Base-by-base conservation (phyloP, 2,113 vertebrate species). In the Leptosomus discolor region DNA sequence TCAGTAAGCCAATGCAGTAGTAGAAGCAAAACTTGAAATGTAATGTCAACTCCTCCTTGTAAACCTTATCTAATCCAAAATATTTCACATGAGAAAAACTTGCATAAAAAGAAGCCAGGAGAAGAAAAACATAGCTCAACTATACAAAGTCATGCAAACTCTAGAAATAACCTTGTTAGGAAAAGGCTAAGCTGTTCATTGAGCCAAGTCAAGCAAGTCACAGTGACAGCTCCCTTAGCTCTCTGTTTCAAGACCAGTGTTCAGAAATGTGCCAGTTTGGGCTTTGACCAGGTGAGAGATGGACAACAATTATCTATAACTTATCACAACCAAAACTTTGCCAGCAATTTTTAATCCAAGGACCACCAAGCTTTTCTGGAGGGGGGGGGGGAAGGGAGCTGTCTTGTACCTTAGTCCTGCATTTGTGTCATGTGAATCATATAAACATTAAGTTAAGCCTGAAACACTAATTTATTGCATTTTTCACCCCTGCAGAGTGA, bases 31-130 rank as follows among this genome's bases (percentile, higher is more conserved):
- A 82, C 91, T 94, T 91, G 64, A 92, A 88, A 92, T 36, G 8
- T 36, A 91, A 96, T 29, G 41, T 85, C 61, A 86, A 10, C 86
- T 91, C 67, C 88, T 91, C 70, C 88, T 90, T 88, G 29, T 81
- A 96, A 94, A 88, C 54, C 67, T 81, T 83, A 88, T 88, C 78
- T 58, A 90, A 94, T 74, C 90, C 80, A 94, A 96, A 94, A 85
- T 85, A 92, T 39, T 80, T 94, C 73, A 70, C 56, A 74, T 74
- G 73, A 95, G 86, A 89, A 88, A 88, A 87, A 57, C 41, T 73
- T 68, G 41, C 19, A 53, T 12, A 89, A 85, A 75, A 86, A 92
- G 51, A 61, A 97, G 63, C 29, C 80, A 94, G 50, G 58, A 92
- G 21, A 85, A 95, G 57, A 87, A 88, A 94, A 85, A 91, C 65